Base-by-base conservation (phyloP, 2,888 invertebrate species). In the Saturnia japonica region DNA sequence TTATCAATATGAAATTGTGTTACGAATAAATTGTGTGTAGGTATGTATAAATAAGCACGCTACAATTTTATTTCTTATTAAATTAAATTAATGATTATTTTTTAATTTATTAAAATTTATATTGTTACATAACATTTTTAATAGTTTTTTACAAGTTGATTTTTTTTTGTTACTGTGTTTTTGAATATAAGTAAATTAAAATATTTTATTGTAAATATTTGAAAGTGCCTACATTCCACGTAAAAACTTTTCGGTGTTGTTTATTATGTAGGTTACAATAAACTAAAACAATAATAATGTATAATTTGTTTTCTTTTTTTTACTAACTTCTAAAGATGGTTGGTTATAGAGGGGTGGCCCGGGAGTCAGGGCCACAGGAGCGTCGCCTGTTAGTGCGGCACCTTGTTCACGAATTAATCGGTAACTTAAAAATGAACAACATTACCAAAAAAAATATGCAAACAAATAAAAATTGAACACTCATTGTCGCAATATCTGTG, bases 151-250 rank as follows among this genome's bases (percentile, higher is more conserved):
- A 34, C 12, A 40, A 40, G 19, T 12, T 64, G 64, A 19, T 64
- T 40, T 34, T 34, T 34, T 34, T 34, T 34, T 64, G 12, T 64
- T 40, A 9, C 14, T 62, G 4, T 70, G 74, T 71, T 71, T 60
- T 70, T 76, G 71, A 76, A 72, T 73, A 71, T 22, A 25, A 43
- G 7, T 69, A 47, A 67, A 68, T 42, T 60, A 67, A 67, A 67
- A 11, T 16, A 64, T 70, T 69, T 70, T 68, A 71, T 73, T 79
- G 74, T 80, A 73, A 77, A 81, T 78, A 78, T 78, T 77, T 81
- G 80, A 76, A 91, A 93, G 91, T 92, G 91, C 93, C 92, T 93
- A 93, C 93, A 93, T 93, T 93, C 93, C 93, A 91, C 84, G 85
- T 91, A 76, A 84, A 82, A 78, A 73, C 79, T 82, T 84, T 81